Base-by-base conservation (phyloP, 2,113 vertebrate genomes). In the Fulica atra region DNA sequence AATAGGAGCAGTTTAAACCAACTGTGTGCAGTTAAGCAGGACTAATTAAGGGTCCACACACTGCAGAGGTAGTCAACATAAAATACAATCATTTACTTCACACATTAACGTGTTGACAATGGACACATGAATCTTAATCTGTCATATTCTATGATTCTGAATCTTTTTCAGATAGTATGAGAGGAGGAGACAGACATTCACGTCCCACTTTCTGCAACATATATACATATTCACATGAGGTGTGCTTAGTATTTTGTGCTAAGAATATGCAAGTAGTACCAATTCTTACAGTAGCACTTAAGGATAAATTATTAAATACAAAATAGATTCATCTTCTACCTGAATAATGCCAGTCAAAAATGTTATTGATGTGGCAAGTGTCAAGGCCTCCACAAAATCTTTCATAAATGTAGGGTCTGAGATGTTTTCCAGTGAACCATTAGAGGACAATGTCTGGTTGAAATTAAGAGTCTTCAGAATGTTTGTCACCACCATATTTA, bases 271-370 rank as follows among this genome's bases (percentile, higher is more conserved):
- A 69, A 72, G 23, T 65, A 33, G 23, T 36, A 44, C 29, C 54
- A 79, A 29, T 35, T 21, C 46, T 42, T 60, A 74, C 10, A 36
- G n/a, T 38, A 70, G 9, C 72, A 82, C 17, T 8, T 23, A 56
- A 60, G 53, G 35, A 74, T 13, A 40, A 19, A 31, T 87, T 40
- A 72, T 36, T 54, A 69, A 61, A 44, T 40, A 64, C 33, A 64
- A 85, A 86, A 35, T 4, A 86, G 69, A 69, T 68, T 38, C 8
- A 53, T 46, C 14, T 86, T 92, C 60, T 97, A 97, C 97, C 96
- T 98, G 97, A 81, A 98, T 93, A 50, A 97, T 68, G 29, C 97
- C 97, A 74, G 97, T 96, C 68, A 98, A 66, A 86, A 98, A 97
- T 9, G 95, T 97, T 48, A 96, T 53, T 35, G 97, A 71, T n/a